A percentile compares a stretch with the other conserved stretches of the same genome.
These are phyloP conservation scores for Cynopterus brachyotis DNA, from an alignment of 2,113 vertebrate genomes.

Conservation along the genomic window DNA sequence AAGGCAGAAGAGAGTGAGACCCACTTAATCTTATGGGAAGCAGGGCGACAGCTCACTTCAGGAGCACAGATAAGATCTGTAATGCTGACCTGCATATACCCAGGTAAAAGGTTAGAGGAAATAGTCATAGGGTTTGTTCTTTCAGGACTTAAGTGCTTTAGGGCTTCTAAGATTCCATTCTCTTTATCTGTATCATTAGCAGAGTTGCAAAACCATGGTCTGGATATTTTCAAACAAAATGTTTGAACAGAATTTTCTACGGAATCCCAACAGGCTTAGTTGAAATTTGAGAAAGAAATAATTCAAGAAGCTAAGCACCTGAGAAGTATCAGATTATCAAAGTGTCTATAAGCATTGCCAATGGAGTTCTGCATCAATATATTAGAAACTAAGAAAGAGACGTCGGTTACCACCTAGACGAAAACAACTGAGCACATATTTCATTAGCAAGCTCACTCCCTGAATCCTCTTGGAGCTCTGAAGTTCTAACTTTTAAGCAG, in stretches of 20 bases:
- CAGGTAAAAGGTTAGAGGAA: background rate
- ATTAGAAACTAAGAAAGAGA: constrained; percentile 21
- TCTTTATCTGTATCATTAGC: constrained; percentile 40
- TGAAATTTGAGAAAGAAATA: constrained; percentile 49
- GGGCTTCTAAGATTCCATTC: background rate
- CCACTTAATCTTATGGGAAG: background rate
- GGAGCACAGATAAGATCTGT: background rate
- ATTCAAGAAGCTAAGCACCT: background rate
- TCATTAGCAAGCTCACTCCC: background rate
- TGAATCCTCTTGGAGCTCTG: background rate
- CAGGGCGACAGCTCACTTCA: background rate
- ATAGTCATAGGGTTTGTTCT: background rate
- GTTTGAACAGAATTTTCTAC: constrained; percentile 41
- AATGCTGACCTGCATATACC: background rate
- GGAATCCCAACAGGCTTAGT: background rate
- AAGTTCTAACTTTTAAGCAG: background rate
- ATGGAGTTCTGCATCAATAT: background rate
- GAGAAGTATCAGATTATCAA: background rate
- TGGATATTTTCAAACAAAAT: background rate
- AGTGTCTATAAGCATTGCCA: background rate
- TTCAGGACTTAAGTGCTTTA: background rate
- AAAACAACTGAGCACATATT: constrained; percentile 30
- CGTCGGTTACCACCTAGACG: background rate
- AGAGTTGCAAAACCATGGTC: constrained; percentile 25
- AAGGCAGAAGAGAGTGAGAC: background rate